Evolutionary conservation across 2,888 invertebrate genomes (phyloP).

Genomic region (Chironomus riparius): DNA sequence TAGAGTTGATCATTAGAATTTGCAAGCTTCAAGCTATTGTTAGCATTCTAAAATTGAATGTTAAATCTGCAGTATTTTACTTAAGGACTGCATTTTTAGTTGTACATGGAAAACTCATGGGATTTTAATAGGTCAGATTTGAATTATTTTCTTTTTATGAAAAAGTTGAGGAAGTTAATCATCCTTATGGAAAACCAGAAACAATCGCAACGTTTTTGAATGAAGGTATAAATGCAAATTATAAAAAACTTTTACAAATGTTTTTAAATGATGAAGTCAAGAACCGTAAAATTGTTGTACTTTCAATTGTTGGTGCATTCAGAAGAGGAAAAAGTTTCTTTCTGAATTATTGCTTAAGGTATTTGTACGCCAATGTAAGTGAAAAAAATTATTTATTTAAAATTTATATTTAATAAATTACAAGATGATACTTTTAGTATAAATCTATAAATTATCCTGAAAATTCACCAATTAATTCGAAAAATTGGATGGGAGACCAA

Average conservation of each 20-base stretch:
- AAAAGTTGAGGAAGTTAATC: no score
- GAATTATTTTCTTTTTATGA: no score
- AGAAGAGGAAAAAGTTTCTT: background rate
- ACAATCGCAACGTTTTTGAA: background rate
- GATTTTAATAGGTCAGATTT: no score
- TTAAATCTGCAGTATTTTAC: no score
- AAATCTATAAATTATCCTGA: background rate
- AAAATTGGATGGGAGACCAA: background rate
- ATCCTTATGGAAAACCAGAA: constrained; percentile 9
- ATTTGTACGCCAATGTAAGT: constrained; percentile 10
- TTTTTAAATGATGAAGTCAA: background rate
- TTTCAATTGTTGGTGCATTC: constrained; percentile 10
- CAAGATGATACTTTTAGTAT: background rate
- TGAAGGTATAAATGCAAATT: background rate
- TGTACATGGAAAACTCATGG: no score
- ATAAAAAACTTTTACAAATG: background rate
- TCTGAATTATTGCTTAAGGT: background rate
- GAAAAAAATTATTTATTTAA: no score
- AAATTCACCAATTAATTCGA: background rate
- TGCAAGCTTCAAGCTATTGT: no score
- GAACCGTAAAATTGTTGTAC: constrained; percentile 10
- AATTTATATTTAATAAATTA: no score
- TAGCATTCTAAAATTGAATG: no score
- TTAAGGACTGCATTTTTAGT: no score
- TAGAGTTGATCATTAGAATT: no score